Percentiles rank a stretch among this genome's conserved stretches.
phyloP scores from a whole-genome alignment of 2,888 invertebrate species.

The Leuctra nigra region DNA sequence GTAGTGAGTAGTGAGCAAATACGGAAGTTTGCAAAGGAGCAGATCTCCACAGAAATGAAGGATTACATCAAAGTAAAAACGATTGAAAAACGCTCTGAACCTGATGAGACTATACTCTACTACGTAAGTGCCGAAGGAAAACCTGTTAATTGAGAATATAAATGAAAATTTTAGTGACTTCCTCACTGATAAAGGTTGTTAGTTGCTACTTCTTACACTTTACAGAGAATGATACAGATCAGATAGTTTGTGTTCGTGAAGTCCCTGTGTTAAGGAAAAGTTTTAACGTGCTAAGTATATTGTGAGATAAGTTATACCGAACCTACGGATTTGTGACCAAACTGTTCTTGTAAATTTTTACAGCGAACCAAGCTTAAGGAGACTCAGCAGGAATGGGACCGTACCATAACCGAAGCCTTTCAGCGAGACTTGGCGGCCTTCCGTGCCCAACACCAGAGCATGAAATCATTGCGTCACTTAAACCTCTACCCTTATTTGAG shows the following conservation, averaged over 20 bases:
- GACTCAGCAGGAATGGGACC: conserved; percentile 60
- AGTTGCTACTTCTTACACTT: background rate
- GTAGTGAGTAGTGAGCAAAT: conserved; percentile 50
- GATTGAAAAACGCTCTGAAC: conserved; percentile 44
- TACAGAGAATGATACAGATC: no score
- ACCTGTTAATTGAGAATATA: conserved; percentile 15
- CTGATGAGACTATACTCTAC: conserved; percentile 37
- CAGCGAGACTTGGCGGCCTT: conserved; percentile 60
- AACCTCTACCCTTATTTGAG: conserved; percentile 66
- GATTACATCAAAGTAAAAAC: conserved; percentile 62
- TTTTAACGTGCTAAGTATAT: no score
- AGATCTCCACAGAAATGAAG: conserved; percentile 60
- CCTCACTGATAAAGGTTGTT: background rate
- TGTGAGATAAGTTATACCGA: no score
- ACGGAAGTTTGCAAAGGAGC: conserved; percentile 49
- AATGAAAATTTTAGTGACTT: conserved; percentile 21
- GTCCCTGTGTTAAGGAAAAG: no score
- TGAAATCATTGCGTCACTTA: conserved; percentile 47
- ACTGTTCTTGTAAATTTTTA: no score
- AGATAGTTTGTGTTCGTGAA: no score
- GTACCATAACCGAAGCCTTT: conserved; percentile 55
- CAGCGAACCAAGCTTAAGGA: conserved; percentile 57
- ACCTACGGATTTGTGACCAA: no score
- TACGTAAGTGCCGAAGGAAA: conserved; percentile 42
- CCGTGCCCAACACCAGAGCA: conserved; percentile 50